These are phyloP conservation scores for Branchipolynoe longqiensis DNA, from an alignment of 2,888 invertebrate species.

Conservation along the genomic window DNA sequence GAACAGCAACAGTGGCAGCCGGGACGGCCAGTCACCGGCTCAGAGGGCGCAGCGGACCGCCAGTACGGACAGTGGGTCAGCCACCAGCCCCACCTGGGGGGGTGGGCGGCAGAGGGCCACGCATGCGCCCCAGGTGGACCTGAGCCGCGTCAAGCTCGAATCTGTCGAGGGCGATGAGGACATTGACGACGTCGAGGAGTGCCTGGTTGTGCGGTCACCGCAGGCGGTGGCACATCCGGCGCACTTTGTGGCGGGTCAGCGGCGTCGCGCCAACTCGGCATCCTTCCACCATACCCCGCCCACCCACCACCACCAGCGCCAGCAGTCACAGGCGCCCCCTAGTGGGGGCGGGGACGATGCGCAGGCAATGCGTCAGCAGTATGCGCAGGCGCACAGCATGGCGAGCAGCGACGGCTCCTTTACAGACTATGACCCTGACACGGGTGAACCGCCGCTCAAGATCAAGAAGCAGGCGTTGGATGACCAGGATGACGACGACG, in stretches of 20 bases:
- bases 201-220: constrained; percentile 39
- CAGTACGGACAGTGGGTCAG: constrained; percentile 33
- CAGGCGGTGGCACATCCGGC: constrained; percentile 51
- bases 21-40: constrained; percentile 20
- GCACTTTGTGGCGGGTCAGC: constrained; percentile 33
- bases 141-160: constrained; percentile 24
- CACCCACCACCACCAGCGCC: not conserved
- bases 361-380: constrained; percentile 44
- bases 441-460: constrained; percentile 46
- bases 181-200: not conserved
- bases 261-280: not conserved
- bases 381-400: constrained; percentile 22
- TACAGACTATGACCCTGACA: constrained; percentile 47
- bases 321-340: not conserved
- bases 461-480: constrained; percentile 18
- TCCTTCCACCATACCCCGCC: not conserved
- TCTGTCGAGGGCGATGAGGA: constrained; percentile 19
- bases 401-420: constrained; percentile 39
- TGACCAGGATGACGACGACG: constrained; percentile 8
- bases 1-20: not conserved
- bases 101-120: not conserved
- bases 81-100: constrained; percentile 4
- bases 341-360: constrained; percentile 23
- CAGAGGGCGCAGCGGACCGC: constrained; percentile 36
- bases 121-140: constrained; percentile 9